phyloP scores from a whole-genome alignment of 2,888 invertebrate species.

The Torymus auratus region DNA sequence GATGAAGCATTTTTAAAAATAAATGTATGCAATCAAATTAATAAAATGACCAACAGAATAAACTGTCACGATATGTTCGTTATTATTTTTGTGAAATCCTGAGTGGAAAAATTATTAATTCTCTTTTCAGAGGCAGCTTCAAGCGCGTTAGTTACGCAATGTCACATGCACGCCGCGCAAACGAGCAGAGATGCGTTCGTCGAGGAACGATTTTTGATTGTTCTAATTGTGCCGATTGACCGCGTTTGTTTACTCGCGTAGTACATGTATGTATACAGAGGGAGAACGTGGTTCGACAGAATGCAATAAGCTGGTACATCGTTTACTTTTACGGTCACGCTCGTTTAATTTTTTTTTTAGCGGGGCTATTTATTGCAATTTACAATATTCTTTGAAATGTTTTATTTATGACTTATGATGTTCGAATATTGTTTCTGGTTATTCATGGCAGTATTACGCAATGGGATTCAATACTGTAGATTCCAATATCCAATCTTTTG shows the following conservation, averaged over 20 bases:
- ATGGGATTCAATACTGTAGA: too few species aligned
- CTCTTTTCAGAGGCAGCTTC: neutral
- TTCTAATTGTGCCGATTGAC: constrained; percentile 42
- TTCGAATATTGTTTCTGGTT: too few species aligned
- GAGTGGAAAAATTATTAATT: too few species aligned
- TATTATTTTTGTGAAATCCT: neutral
- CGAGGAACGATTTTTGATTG: constrained; percentile 31
- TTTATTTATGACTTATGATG: too few species aligned
- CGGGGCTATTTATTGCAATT: neutral
- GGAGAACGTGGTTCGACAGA: neutral
- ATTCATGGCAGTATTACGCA: too few species aligned
- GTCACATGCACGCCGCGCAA: neutral
- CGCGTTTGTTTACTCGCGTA: constrained; percentile 36
- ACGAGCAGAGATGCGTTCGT: neutral
- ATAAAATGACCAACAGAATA: too few species aligned
- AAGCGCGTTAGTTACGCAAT: constrained; percentile 15
- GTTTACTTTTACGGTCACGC: constrained; percentile 21
- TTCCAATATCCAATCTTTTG: too few species aligned
- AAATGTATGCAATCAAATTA: too few species aligned
- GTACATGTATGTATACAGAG: neutral
- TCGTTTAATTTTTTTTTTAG: neutral
- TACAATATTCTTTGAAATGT: neutral
- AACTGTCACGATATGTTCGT: neutral
- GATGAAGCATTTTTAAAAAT: too few species aligned
- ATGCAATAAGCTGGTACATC: constrained; percentile 4